Evolutionary conservation across 2,888 invertebrate genomes (phyloP).

Genomic region (Apotomis betuletana): DNA sequence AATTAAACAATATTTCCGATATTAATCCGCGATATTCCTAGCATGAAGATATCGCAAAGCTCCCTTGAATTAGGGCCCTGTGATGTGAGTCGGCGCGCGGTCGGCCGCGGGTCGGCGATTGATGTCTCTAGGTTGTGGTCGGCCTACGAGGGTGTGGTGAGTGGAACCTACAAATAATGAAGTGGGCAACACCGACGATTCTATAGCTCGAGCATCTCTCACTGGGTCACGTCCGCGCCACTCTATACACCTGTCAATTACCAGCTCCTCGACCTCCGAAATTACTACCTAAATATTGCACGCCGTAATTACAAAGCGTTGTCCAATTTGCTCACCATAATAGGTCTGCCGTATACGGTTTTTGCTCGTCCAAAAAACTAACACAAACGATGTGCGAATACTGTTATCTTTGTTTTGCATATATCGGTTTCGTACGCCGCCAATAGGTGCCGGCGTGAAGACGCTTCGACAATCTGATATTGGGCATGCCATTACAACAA

Average conservation of each 20-base stretch:
- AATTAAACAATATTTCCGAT: too few species aligned
- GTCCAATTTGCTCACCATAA: constrained; percentile 74
- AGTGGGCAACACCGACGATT: constrained; percentile 20
- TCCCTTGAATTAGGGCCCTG: too few species aligned
- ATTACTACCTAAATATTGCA: constrained; percentile 71
- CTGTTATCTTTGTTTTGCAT: constrained; percentile 77
- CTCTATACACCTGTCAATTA: constrained; percentile 59
- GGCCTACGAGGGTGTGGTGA: constrained; percentile 46
- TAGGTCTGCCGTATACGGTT: constrained; percentile 65
- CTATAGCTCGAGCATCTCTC: constrained; percentile 39
- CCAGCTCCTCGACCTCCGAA: constrained; percentile 58
- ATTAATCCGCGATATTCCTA: too few species aligned
- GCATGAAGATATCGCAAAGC: too few species aligned
- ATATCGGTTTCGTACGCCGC: constrained; percentile 71
- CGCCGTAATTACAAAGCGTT: constrained; percentile 69
- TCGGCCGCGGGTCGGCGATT: constrained; percentile 52
- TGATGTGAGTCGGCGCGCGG: constrained; percentile 21
- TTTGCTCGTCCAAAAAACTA: constrained; percentile 68
- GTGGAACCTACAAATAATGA: constrained; percentile 2
- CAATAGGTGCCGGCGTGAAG: constrained; percentile 61
- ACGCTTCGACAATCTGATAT: constrained; percentile 58
- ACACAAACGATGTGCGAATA: constrained; percentile 71
- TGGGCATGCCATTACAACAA: constrained; percentile 67
- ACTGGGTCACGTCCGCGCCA: constrained; percentile 54
- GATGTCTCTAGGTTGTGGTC: constrained; percentile 68